Base-by-base conservation (phyloP, 2,113 vertebrate species). In the Ochotona princeps region DNA sequence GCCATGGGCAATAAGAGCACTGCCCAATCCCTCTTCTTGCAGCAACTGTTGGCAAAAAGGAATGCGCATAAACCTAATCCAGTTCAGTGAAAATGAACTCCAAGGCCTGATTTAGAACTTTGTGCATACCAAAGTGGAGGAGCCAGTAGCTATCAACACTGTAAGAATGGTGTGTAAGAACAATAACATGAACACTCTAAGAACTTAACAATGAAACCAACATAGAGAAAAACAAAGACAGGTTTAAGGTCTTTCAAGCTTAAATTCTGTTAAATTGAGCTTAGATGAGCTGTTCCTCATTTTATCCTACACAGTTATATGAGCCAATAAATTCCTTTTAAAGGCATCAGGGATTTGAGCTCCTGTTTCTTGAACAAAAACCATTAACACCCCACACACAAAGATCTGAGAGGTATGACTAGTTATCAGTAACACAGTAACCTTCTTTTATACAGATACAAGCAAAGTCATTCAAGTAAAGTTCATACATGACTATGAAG, bases 311-410 rank as follows among this genome's bases (percentile, higher is more conserved):
- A 17, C 61, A 80, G 4, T 51, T 76, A n/a, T 0, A 17, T 65
- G 51, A 81, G 61, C 70, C 83, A 76, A 14, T 80, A 47, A 54
- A 92, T 66, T 47, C n/a, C 44, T 69, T 65, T 85, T 72, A 12
- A 49, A 83, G 38, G 73, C n/a, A 63, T 65, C 60, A 51, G 35
- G 72, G 78, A 83, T 47, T 3, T 10, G 47, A 88, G 9, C 32
- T 65, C 49, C 74, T 79, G 10, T 57, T 69, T 61, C 79, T 26
- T 54, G 66, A 95, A 86, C 82, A 49, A 81, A 86, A 66, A 88
- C 7, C 10, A 61, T 47, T 13, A 80, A 44, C 47, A 92, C 18
- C 32, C 8, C 35, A 84, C 49, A 73, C 21, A 49, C 0, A n/a
- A 8, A 60, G 2, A 70, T 49, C 26, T 25, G 60, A 73, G 35